phyloP scores from a whole-genome alignment of 2,797 vertebrate species.

The Malurus splendens region DNA sequence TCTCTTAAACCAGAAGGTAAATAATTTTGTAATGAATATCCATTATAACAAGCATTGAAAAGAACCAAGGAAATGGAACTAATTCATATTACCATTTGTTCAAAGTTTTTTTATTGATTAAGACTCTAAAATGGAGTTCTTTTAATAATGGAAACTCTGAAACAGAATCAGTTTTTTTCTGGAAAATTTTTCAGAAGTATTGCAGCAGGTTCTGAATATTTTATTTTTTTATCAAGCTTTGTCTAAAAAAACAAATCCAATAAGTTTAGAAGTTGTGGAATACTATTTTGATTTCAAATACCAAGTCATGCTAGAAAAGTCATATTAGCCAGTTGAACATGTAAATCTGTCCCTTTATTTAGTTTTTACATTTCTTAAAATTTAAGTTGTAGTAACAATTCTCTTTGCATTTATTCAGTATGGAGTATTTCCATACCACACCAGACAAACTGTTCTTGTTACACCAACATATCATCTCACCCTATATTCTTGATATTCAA shows the following conservation, averaged over 20 bases:
- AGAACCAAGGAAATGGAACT: background rate
- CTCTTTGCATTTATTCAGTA: background rate
- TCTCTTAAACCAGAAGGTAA: constrained; percentile 93
- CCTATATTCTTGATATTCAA: background rate
- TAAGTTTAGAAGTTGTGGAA: background rate
- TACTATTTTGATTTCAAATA: background rate
- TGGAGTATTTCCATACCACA: background rate
- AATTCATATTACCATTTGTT: background rate
- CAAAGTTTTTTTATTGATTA: background rate
- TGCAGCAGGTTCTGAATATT: background rate
- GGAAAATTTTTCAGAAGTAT: background rate
- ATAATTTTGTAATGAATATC: background rate
- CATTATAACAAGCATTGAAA: background rate
- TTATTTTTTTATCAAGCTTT: background rate
- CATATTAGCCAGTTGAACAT: background rate
- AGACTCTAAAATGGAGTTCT: background rate
- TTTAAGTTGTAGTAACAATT: background rate
- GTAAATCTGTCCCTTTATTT: background rate
- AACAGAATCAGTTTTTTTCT: background rate
- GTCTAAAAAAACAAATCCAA: background rate
- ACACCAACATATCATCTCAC: background rate
- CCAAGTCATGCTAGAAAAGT: background rate
- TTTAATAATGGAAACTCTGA: background rate
- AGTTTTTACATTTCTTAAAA: background rate
- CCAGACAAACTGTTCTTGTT: background rate